Conservation (phyloP, 2,888 invertebrate genomes). For the Sphaerophoria taeniata region DNA sequence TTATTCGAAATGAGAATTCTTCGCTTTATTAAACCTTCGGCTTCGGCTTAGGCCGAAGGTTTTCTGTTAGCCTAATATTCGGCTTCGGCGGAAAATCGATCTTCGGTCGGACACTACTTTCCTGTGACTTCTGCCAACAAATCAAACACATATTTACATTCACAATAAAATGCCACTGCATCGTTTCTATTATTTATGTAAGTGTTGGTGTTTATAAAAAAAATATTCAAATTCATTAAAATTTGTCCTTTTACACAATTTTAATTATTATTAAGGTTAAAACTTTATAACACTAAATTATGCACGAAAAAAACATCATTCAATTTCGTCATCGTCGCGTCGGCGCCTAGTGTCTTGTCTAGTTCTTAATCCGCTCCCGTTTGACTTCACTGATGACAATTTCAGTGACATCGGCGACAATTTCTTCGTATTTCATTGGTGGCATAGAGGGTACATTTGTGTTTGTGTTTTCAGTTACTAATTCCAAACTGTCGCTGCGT, state of each 20-base stretch:
- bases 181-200: constrained; percentile 19
- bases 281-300: constrained; percentile 1
- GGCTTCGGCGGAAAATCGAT: too few species aligned
- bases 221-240: constrained; percentile 38
- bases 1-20: too few species aligned
- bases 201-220: constrained; percentile 36
- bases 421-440: constrained; percentile 81
- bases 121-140: neutral
- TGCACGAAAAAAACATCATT: neutral
- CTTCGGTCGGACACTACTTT: too few species aligned
- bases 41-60: too few species aligned
- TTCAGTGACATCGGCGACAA: constrained; percentile 81
- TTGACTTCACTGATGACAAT: constrained; percentile 75
- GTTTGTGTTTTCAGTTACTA: constrained; percentile 24
- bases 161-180: constrained; percentile 45
- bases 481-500: constrained; percentile 45
- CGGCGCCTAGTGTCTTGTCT: neutral
- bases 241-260: constrained; percentile 22
- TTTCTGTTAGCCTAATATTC: too few species aligned
- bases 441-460: constrained; percentile 49
- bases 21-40: too few species aligned
- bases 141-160: constrained; percentile 49
- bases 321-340: too few species aligned
- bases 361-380: constrained; percentile 52
- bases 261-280: constrained; percentile 19